Evolutionary conservation across 2,888 invertebrate genomes (phyloP), one percentile per base, ranked within the genome.

Genomic region (Melanostoma scalare): DNA sequence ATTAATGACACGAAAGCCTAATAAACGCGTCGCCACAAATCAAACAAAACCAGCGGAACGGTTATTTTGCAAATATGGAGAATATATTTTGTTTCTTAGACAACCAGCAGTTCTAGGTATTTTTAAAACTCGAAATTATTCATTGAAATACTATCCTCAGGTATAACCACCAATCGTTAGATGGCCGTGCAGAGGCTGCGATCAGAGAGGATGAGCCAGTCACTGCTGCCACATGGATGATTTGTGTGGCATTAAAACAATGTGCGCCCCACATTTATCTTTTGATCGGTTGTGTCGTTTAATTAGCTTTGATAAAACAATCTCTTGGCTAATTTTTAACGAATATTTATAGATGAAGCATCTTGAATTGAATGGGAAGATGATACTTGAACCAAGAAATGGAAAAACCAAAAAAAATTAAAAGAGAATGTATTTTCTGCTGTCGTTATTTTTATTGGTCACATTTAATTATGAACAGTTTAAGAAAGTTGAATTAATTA

Each of bases 251-350:
- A 33, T 52, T 60, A 65, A 65, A 40, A 36, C 30, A 69, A 55
- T n/a, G 31, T 69, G 36, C 69, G 68, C 61, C 74, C 53, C 50
- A 9, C 55, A 74, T 63, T 10, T 61, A 74, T 79, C 61, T 74
- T 50, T 48, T 61, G 53, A 61, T 74, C 60, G 63, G 63, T 63
- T 74, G 52, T 48, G 36, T 61, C 30, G 44, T 53, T 79, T 63
- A 79, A 79, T 79, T 74, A 74, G 38, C 56, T 68, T 38, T 63
- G 63, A 63, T 50, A 63, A 63, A 63, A 50, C 50, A 63, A 63
- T 63, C 63, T 63, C 63, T 63, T 63, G 50, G 63, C 63, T 63
- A 63, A 63, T 63, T 63, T 63, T 50, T 63, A 63, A 63, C 63
- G 63, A 63, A 50, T 50, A 63, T 63, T 63, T 63, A 63, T 63